Percentiles rank a stretch among this genome's conserved stretches.
These are phyloP conservation scores for Zonitis immaculata DNA, from an alignment of 2,888 invertebrate species.

Conservation along the genomic window DNA sequence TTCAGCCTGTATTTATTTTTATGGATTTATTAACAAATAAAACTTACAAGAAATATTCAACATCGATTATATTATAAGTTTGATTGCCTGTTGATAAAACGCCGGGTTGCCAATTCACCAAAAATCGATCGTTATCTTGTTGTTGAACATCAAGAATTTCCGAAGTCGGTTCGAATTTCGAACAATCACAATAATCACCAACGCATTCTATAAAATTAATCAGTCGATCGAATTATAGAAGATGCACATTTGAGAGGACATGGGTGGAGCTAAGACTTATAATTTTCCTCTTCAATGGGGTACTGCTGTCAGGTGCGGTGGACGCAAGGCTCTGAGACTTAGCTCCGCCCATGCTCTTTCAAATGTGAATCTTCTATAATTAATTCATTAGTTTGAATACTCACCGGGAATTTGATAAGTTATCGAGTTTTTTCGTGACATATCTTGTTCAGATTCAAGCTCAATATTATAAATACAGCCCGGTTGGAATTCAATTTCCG, in stretches of 20 bases:
- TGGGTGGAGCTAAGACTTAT: too few relatives aligned
- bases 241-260: too few relatives aligned
- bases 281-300: too few relatives aligned
- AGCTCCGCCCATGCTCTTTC: too few relatives aligned
- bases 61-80: background rate
- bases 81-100: background rate
- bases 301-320: too few relatives aligned
- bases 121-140: background rate
- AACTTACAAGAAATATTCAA: conserved; percentile 7
- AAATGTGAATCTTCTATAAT: too few relatives aligned
- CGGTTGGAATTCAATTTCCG: background rate
- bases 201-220: conserved; percentile 7
- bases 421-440: background rate
- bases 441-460: background rate
- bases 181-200: conserved; percentile 8
- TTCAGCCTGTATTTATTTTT: too few relatives aligned
- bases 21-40: too few relatives aligned
- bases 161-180: conserved; percentile 3
- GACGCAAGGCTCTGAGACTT: too few relatives aligned
- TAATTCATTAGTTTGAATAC: too few relatives aligned
- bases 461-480: background rate
- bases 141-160: conserved; percentile 3
- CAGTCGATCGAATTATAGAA: background rate
- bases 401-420: conserved; percentile 5
- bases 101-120: conserved; percentile 12